A percentile compares a stretch with the other conserved stretches of the same genome.
Evolutionary conservation across 2,888 invertebrate species (phyloP).

Genomic region (Drosophila vallismaia): DNA sequence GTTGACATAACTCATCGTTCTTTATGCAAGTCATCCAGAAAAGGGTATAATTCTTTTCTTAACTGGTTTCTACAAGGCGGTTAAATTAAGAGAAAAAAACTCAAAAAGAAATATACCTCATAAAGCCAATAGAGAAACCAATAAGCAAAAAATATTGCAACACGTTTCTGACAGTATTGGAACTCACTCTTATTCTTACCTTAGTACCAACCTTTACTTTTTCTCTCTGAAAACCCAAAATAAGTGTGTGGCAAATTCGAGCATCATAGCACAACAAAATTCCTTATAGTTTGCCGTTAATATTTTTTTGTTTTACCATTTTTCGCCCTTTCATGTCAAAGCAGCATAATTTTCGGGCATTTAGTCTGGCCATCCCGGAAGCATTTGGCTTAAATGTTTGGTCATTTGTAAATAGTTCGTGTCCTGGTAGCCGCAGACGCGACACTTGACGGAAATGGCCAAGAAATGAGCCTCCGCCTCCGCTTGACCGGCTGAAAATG

Average conservation of each 20-base stretch:
- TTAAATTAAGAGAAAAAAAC: no score
- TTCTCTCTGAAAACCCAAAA: not conserved
- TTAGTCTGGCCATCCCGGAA: constrained; percentile 71
- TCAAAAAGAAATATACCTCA: no score
- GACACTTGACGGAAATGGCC: constrained; percentile 75
- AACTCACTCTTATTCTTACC: no score
- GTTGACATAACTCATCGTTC: constrained; percentile 67
- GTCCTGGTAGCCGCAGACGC: constrained; percentile 56
- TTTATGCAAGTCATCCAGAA: not conserved
- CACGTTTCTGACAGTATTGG: no score
- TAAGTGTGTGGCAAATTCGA: constrained; percentile 44
- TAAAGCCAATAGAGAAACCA: no score
- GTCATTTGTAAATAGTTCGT: constrained; percentile 78
- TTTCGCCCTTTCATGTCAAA: constrained; percentile 65
- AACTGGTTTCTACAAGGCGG: no score
- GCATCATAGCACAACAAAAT: fast-evolving
- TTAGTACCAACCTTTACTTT: no score
- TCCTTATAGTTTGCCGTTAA: constrained; percentile 9
- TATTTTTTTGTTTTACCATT: constrained; percentile 15
- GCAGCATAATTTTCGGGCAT: constrained; percentile 75
- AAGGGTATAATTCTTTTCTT: no score
- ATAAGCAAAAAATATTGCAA: no score
- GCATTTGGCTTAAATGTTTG: constrained; percentile 76
- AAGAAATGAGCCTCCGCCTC: constrained; percentile 65
- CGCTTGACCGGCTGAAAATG: constrained; percentile 62